Conservation (phyloP, 2,888 invertebrate species). For the Sarcophaga rosellei region DNA sequence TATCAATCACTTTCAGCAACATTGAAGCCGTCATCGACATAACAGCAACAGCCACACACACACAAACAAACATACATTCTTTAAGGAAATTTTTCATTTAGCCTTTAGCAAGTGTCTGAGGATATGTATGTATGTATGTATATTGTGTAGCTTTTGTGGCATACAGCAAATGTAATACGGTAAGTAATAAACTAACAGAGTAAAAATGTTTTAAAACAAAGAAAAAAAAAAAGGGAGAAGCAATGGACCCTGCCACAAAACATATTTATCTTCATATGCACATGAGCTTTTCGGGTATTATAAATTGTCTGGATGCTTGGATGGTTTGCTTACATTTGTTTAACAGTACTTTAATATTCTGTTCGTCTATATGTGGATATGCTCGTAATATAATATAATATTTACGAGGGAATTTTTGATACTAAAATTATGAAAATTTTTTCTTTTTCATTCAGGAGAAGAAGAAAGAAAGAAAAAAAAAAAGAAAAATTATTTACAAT, state of each 20-base stretch:
- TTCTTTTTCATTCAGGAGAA: no score
- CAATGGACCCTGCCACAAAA: not conserved
- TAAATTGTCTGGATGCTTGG: slow-evolving; percentile 30
- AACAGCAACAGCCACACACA: slow-evolving; percentile 28
- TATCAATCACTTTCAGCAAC: slow-evolving; percentile 68
- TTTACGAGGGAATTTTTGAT: no score
- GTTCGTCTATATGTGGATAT: no score
- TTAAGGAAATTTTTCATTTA: slow-evolving; percentile 33
- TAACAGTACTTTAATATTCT: slow-evolving; percentile 25
- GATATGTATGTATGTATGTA: slow-evolving; percentile 39
- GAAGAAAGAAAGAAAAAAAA: no score
- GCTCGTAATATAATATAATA: no score
- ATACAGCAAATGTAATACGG: slow-evolving; percentile 54
- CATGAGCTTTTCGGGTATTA: not conserved
- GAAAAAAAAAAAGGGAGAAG: not conserved
- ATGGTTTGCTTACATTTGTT: slow-evolving; percentile 21
- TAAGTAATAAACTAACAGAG: not conserved
- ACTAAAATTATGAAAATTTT: no score
- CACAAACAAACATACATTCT: not conserved
- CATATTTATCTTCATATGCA: not conserved
- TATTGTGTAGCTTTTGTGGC: not conserved
- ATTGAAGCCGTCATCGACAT: slow-evolving; percentile 65
- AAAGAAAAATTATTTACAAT: slow-evolving; percentile 44
- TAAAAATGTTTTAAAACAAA: not conserved
- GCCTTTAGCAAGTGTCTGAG: slow-evolving; percentile 65